Conservation (phyloP, 2,888 invertebrate species). For the Melanostoma mellinum region DNA sequence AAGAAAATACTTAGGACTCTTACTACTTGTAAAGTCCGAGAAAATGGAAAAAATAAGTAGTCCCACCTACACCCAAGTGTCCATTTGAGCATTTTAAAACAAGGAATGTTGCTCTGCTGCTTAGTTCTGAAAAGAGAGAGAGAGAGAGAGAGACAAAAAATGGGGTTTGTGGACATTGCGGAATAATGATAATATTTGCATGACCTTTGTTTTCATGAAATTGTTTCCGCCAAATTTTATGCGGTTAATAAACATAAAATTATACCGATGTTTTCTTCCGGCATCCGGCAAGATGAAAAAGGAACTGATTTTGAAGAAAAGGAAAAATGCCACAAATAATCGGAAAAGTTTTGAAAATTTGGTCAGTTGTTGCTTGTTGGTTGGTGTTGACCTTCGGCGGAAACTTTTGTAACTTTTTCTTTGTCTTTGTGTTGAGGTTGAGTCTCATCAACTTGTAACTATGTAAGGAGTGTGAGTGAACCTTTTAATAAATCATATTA, state of each 20-base stretch:
- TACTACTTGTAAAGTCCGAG: constrained; percentile 47
- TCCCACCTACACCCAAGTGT: background rate
- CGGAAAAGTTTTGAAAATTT: constrained; percentile 20
- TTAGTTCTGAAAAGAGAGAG: background rate
- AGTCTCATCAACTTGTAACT: background rate
- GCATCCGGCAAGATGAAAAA: background rate
- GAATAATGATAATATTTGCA: constrained; percentile 33
- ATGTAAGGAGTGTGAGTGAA: background rate
- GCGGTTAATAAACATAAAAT: constrained; percentile 19
- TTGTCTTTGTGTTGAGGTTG: background rate
- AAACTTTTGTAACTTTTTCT: constrained; percentile 3
- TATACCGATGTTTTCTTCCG: constrained; percentile 6
- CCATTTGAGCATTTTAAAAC: constrained; percentile 18
- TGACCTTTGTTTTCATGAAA: background rate
- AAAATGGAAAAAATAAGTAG: background rate
- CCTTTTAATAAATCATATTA: too few relatives aligned
- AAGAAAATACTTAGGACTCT: constrained; percentile 43
- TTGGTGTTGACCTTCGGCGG: constrained; percentile 7
- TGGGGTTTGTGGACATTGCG: constrained; percentile 5
- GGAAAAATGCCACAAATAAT: constrained; percentile 19
- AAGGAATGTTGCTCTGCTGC: constrained; percentile 1
- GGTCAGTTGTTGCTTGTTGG: background rate
- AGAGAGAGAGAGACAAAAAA: too few relatives aligned
- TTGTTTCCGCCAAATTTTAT: constrained; percentile 12
- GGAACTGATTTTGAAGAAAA: background rate